Percentiles rank a stretch among this genome's conserved stretches.
Evolutionary conservation across 1,140 invertebrate genomes (phyloP).

Genomic region (Thrips palmi): DNA sequence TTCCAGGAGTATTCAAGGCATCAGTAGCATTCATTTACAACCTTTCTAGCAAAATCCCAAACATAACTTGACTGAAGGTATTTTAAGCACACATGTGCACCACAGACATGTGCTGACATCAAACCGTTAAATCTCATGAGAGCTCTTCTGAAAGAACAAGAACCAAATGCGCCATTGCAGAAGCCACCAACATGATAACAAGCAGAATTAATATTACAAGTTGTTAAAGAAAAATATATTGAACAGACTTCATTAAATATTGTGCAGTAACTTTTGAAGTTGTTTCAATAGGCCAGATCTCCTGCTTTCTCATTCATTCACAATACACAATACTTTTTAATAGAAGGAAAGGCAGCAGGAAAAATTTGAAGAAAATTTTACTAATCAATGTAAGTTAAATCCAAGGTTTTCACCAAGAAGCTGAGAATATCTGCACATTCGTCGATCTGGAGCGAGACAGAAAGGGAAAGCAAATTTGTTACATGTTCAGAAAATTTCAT

Average conservation of each 20-base stretch:
- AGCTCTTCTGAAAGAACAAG: too few relatives aligned
- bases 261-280: constrained; percentile 3
- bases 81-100: too few relatives aligned
- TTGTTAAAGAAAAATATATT: background rate
- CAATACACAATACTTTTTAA: constrained; percentile 4
- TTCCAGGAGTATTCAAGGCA: too few relatives aligned
- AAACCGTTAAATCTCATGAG: too few relatives aligned
- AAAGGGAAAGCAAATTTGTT: constrained; percentile 8
- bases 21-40: too few relatives aligned
- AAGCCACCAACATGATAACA: too few relatives aligned
- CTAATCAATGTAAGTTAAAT: constrained; percentile 35
- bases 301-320: too few relatives aligned
- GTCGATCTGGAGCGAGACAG: constrained; percentile 53
- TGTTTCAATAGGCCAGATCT: too few relatives aligned
- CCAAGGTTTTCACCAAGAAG: constrained; percentile 64
- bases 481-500: background rate
- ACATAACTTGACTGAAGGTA: too few relatives aligned
- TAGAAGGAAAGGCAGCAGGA: constrained; percentile 1
- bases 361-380: background rate
- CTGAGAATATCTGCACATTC: constrained; percentile 73
- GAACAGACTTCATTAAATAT: background rate
- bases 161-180: too few relatives aligned
- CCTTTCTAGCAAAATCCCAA: too few relatives aligned
- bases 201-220: background rate
- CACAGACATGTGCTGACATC: too few relatives aligned